Base-by-base conservation (phyloP, 2,797 vertebrate genomes). In the Clarias laeviceps region DNA sequence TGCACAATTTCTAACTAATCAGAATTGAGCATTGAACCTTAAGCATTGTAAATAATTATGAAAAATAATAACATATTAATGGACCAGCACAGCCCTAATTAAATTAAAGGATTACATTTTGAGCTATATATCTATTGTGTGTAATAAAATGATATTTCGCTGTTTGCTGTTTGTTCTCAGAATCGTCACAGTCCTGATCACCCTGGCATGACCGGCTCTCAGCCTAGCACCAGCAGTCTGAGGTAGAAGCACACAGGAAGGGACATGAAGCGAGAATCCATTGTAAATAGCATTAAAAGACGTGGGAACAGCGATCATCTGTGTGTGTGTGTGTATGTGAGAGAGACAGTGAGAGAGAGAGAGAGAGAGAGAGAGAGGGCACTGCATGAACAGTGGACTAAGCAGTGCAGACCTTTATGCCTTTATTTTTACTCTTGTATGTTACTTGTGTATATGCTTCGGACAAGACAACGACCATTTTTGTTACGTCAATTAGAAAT, bases 121-220 rank as follows among this genome's bases (percentile, higher is more conserved):
- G 0, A 64, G 27, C 8, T 40, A 11, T 59, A 24, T 54, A 18
- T 77, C 11, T 62, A 17, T 14, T 64, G 45, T n/a, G 69, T 61
- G 32, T n/a, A 70, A 37, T 73, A n/a, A 37, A 17, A 29, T 66
- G 2, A 14, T 20, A 9, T 56, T 79, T 79, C 54, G 11, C 14
- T 34, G 27, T 79, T 64, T 82, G n/a, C 54, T 64, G 27, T 81
- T 14, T 78, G 9, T 72, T 68, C 0, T 0, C 91, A 99, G 98
- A 99, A 96, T 91, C 97, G 98, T 70, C 97, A 99, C 91, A 98
- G 98, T 93, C 98, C 97, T 0, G 98, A 99, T 89, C 97, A 98
- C 87, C 97, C 97, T 0, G 96, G 97, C 14, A 94, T 97, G 91
- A 94, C 96, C 88, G 94, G 97, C 91, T 97, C 97, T 89, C 98